Conservation (phyloP, 2,797 vertebrate genomes). For the Ctenopoma kingsleyae region DNA sequence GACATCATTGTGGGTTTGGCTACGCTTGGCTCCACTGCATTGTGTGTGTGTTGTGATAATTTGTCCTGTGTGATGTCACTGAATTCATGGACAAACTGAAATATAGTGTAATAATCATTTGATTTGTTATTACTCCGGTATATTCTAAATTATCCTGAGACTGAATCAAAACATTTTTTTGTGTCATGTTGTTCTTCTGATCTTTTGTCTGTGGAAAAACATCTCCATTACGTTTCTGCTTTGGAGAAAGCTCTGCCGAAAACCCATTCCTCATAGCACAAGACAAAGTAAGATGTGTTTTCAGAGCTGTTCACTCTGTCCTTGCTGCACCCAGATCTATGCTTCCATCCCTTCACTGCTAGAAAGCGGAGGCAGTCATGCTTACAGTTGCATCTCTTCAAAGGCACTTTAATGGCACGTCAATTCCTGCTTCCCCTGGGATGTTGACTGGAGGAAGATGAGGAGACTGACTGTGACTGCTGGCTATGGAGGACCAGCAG, state of each 20-base stretch:
- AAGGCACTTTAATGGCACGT: constrained; percentile 77
- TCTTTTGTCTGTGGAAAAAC: constrained; percentile 40
- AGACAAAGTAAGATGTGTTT: constrained; percentile 51
- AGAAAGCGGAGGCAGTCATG: constrained; percentile 64
- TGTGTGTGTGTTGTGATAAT: constrained; percentile 25
- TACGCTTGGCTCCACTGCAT: constrained; percentile 16
- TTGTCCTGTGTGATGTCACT: constrained; percentile 30
- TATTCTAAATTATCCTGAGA: constrained; percentile 8
- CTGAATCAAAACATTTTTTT: not conserved
- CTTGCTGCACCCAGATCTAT: constrained; percentile 64
- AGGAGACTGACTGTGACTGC: constrained; percentile 71
- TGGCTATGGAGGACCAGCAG: constrained; percentile 68
- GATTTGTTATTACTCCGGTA: not conserved
- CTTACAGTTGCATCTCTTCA: constrained; percentile 77
- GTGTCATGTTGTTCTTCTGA: constrained; percentile 21
- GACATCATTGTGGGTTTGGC: constrained; percentile 61
- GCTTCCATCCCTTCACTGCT: constrained; percentile 50
- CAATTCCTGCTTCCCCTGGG: constrained; percentile 74
- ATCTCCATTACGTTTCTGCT: constrained; percentile 15
- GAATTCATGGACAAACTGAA: constrained; percentile 16
- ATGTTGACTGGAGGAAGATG: constrained; percentile 66
- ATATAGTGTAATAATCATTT: not conserved
- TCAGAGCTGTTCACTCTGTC: constrained; percentile 48
- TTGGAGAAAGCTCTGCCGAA: constrained; percentile 20
- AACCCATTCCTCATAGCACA: constrained; percentile 13